Conservation (phyloP, 64 coral and sea anemone species). For the Hydrozoanthus tunicans region DNA sequence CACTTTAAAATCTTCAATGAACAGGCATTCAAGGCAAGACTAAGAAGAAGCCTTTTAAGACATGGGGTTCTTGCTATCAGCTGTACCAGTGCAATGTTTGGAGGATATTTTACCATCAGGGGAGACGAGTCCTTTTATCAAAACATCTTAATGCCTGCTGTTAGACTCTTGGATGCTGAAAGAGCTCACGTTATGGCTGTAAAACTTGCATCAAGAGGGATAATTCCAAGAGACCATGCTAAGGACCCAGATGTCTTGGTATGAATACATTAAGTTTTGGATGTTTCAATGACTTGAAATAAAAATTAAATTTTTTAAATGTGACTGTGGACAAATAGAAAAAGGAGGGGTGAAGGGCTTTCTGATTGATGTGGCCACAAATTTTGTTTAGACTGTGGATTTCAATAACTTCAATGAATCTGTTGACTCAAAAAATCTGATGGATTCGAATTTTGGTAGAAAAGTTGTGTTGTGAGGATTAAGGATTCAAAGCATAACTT, state of each 20-base stretch:
- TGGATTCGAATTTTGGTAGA: too few relatives aligned
- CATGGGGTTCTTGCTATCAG: constrained; percentile 65
- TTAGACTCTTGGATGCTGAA: constrained; percentile 75
- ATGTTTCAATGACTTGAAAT: not conserved
- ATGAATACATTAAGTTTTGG: not conserved
- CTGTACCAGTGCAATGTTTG: constrained; percentile 60
- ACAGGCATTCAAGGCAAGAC: constrained; percentile 30
- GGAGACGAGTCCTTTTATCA: constrained; percentile 90
- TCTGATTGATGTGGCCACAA: too few relatives aligned
- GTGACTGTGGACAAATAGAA: too few relatives aligned
- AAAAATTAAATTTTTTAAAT: too few relatives aligned
- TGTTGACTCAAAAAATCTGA: too few relatives aligned
- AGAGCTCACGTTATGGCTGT: constrained; percentile 82
- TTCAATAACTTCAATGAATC: too few relatives aligned
- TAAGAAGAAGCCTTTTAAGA: constrained; percentile 59
- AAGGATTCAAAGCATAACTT: too few relatives aligned
- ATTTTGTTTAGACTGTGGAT: too few relatives aligned
- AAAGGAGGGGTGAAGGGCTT: too few relatives aligned
- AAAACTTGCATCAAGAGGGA: constrained; percentile 74
- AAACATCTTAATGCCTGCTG: constrained; percentile 74
- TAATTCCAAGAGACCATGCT: constrained; percentile 67
- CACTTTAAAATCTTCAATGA: not conserved
- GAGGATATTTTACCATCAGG: constrained; percentile 65
- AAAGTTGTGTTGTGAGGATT: too few relatives aligned
- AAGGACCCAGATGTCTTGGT: constrained; percentile 80